Conservation (phyloP, 1,140 invertebrate species). For the Drosophila kurseongensis region DNA sequence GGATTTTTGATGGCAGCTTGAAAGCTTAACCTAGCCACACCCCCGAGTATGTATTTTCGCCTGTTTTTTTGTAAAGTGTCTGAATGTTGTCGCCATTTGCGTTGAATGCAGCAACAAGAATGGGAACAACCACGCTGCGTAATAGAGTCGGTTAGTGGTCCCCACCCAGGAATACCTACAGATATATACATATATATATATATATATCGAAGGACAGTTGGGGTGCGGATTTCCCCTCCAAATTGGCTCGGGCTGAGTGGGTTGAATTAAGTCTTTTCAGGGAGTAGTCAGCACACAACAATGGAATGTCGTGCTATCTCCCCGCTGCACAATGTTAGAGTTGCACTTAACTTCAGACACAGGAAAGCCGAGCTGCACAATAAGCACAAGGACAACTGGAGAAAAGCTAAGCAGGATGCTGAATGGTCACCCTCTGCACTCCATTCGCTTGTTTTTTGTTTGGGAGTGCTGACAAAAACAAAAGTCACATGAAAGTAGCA, state of each 20-base stretch:
- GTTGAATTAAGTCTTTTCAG: constrained; percentile 77
- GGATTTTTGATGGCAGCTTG: constrained; percentile 61
- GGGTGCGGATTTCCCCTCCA: not conserved
- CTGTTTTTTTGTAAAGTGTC: constrained; percentile 32
- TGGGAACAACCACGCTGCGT: constrained; percentile 52
- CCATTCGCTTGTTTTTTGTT: not conserved
- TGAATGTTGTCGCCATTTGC: constrained; percentile 78
- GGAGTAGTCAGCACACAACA: constrained; percentile 70
- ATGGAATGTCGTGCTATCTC: constrained; percentile 75
- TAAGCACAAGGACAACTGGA: constrained; percentile 69
- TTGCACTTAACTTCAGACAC: constrained; percentile 83
- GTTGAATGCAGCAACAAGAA: constrained; percentile 60
- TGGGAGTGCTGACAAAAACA: constrained; percentile 70
- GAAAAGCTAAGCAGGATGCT: constrained; percentile 55
- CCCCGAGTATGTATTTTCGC: constrained; percentile 18
- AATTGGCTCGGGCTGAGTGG: constrained; percentile 37
- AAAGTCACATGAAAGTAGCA: constrained; percentile 76
- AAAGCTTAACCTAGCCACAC: constrained; percentile 68
- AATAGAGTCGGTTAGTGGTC: constrained; percentile 76
- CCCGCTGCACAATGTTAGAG: constrained; percentile 76
- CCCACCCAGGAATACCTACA: not conserved
- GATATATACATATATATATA: not conserved
- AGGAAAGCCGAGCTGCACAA: constrained; percentile 67
- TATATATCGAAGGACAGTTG: constrained; percentile 14
- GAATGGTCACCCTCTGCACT: constrained; percentile 26